Percentiles rank a stretch among this genome's conserved stretches.
Conservation (phyloP, 2,113 vertebrate genomes). For the Ariopsis seemanni region DNA sequence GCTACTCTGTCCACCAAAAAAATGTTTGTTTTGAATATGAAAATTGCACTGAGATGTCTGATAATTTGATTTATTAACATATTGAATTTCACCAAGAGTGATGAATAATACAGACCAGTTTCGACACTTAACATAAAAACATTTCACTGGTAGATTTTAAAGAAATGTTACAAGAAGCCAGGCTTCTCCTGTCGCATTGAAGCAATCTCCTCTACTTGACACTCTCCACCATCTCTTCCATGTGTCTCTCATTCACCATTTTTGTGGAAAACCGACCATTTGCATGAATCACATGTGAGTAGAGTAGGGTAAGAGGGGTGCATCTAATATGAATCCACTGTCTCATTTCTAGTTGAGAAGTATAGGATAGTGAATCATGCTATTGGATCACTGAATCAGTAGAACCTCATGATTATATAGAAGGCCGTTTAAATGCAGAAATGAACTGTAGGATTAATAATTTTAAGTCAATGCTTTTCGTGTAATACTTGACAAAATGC, state of each 20-base stretch:
- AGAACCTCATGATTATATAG: no score
- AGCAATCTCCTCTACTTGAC: not conserved
- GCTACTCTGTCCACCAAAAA: not conserved
- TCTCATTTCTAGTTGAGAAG: not conserved
- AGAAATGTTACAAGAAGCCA: not conserved
- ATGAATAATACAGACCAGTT: not conserved
- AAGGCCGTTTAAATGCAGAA: not conserved
- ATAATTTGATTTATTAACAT: not conserved
- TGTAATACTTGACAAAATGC: not conserved
- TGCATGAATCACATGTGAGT: not conserved
- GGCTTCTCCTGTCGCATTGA: not conserved
- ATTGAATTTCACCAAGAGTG: not conserved
- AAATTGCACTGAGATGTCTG: not conserved
- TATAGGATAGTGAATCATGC: not conserved
- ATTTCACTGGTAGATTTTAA: not conserved
- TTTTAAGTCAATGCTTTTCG: not conserved
- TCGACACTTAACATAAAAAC: not conserved
- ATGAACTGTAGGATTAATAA: not conserved
- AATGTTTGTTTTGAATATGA: not conserved
- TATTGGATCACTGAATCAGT: not conserved
- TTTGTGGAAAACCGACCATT: not conserved
- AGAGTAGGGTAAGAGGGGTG: not conserved
- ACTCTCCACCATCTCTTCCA: not conserved
- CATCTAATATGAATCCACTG: not conserved
- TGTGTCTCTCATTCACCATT: not conserved